Percentiles rank a stretch among this genome's conserved stretches.
Conservation (phyloP, 2,113 vertebrate species). For the Cercopithecus mona region DNA sequence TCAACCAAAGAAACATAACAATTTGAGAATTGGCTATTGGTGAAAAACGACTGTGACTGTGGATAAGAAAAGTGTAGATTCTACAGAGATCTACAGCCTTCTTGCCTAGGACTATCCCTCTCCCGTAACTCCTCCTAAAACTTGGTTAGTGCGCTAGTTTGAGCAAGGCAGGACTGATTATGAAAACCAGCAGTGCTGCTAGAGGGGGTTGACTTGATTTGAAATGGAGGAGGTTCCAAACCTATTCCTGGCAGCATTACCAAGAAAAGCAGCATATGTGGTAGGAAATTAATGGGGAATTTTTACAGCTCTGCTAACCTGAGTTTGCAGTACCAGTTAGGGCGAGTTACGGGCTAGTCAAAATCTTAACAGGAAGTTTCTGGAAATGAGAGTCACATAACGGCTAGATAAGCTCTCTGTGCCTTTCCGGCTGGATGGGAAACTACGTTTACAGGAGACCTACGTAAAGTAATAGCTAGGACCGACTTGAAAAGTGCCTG, state of each 20-base stretch:
- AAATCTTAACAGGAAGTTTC: neutral
- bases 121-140: neutral
- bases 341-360: neutral
- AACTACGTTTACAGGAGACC: neutral
- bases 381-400: neutral
- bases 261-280: neutral
- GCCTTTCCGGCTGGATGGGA: neutral
- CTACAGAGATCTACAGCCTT: neutral
- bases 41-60: neutral
- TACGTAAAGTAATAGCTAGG: neutral
- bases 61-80: neutral
- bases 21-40: conserved; percentile 20
- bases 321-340: neutral
- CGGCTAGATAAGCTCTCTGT: neutral
- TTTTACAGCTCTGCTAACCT: neutral
- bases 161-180: neutral
- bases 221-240: neutral
- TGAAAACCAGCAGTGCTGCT: neutral
- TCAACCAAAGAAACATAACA: conserved; percentile 22
- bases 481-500: neutral
- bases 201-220: neutral
- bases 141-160: neutral
- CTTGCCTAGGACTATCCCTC: neutral
- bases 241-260: neutral
- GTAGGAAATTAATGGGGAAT: neutral